These are phyloP conservation scores for Dryomyza anilis DNA, from an alignment of 2,888 invertebrate species.

Conservation along the genomic window DNA sequence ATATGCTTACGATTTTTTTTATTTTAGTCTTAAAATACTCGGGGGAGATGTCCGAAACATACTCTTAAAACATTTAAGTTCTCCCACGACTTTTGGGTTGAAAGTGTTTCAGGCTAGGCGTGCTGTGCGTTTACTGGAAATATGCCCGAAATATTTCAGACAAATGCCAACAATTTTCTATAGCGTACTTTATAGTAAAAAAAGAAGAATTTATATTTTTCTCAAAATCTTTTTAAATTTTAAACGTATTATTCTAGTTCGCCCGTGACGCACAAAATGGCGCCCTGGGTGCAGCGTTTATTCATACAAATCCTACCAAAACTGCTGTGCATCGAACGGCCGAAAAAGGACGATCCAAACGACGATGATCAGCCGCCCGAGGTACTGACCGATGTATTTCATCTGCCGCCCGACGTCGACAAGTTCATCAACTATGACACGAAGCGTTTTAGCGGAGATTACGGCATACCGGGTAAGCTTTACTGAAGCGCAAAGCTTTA, in stretches of 20 bases:
- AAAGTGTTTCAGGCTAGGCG: too few species aligned
- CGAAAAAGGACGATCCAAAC: conserved; percentile 74
- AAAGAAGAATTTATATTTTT: neutral
- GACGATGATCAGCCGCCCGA: conserved; percentile 68
- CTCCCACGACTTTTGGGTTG: too few species aligned
- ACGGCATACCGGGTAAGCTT: conserved; percentile 69
- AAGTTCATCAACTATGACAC: conserved; percentile 68
- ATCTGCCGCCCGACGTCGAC: conserved; percentile 70
- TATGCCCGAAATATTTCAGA: too few species aligned
- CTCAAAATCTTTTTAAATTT: neutral
- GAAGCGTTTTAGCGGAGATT: conserved; percentile 72
- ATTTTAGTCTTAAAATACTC: too few species aligned
- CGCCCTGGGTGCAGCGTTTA: conserved; percentile 86
- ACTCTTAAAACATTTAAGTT: too few species aligned
- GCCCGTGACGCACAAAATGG: conserved; percentile 90
- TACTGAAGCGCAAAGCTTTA: neutral
- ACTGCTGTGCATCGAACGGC: conserved; percentile 86
- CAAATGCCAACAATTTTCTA: too few species aligned
- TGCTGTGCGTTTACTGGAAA: too few species aligned
- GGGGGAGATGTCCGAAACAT: too few species aligned
- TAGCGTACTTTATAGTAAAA: too few species aligned
- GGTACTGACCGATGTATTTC: conserved; percentile 81
- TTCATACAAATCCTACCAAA: conserved; percentile 86
- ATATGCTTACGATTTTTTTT: too few species aligned
- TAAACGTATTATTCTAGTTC: conserved; percentile 65